Percentiles rank a stretch among this genome's conserved stretches.
Evolutionary conservation across 1,140 invertebrate genomes (phyloP).

Genomic region (Danaus melanippus): DNA sequence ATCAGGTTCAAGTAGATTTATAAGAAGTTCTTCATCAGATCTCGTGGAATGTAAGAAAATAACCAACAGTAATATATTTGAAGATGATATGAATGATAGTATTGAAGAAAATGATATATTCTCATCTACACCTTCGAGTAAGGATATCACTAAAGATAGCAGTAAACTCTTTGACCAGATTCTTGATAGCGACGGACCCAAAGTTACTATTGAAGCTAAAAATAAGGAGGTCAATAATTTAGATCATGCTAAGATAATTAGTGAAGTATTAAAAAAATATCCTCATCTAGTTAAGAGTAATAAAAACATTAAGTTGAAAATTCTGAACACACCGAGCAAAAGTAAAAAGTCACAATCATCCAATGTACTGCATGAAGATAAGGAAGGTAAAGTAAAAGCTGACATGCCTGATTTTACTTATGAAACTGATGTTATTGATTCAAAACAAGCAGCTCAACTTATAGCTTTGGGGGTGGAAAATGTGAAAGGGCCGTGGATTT

Average conservation of each 20-base stretch:
- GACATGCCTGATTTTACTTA: constrained; percentile 51
- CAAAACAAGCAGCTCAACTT: constrained; percentile 61
- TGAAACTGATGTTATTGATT: constrained; percentile 62
- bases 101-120: constrained; percentile 64
- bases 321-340: constrained; percentile 72
- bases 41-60: constrained; percentile 63
- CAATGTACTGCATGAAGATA: constrained; percentile 29
- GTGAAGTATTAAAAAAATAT: constrained; percentile 89
- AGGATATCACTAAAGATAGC: constrained; percentile 34
- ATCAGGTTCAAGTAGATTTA: constrained; percentile 48
- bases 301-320: constrained; percentile 90
- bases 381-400: constrained; percentile 32
- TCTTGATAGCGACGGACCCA: constrained; percentile 43
- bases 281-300: constrained; percentile 88
- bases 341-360: constrained; percentile 30
- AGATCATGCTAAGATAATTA: constrained; percentile 89
- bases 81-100: constrained; percentile 64
- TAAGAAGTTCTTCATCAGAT: constrained; percentile 57
- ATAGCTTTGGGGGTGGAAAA: constrained; percentile 73
- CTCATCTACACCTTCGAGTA: constrained; percentile 39
- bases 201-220: constrained; percentile 57
- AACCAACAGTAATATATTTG: constrained; percentile 58
- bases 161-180: constrained; percentile 65
- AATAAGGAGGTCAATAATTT: constrained; percentile 64
- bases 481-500: constrained; percentile 78